These are phyloP conservation scores for Diadophis punctatus DNA, from an alignment of 2,113 vertebrate species.

Conservation along the genomic window DNA sequence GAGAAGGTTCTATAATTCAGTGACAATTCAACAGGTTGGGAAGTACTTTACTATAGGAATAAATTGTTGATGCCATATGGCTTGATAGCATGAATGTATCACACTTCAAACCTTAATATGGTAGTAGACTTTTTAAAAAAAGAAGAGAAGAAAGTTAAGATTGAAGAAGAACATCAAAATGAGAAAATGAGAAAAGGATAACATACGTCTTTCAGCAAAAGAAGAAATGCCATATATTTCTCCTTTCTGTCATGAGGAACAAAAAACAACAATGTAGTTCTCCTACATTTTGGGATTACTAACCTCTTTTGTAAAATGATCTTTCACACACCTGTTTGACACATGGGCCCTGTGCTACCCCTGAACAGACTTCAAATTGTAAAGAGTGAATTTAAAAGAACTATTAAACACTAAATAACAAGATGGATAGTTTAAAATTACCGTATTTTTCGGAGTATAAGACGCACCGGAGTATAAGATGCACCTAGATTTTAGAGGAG, in stretches of 20 bases:
- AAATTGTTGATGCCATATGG: not conserved
- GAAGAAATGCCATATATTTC: slow-evolving; percentile 21
- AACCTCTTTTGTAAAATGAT: slow-evolving; percentile 51
- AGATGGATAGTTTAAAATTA: not conserved
- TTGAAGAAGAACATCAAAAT: not conserved
- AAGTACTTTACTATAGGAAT: not conserved
- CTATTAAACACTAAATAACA: not conserved
- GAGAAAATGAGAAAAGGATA: not conserved
- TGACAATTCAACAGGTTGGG: not conserved
- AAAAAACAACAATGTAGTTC: slow-evolving; percentile 40
- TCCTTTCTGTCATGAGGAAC: slow-evolving; percentile 20
- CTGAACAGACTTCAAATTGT: slow-evolving; percentile 15
- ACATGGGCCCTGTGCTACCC: slow-evolving; percentile 14
- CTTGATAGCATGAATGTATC: not conserved
- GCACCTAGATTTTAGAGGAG: too few relatives aligned
- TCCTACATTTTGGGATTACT: slow-evolving; percentile 53
- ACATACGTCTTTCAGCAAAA: not conserved
- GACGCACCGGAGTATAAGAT: too few relatives aligned
- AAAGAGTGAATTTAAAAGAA: slow-evolving; percentile 27
- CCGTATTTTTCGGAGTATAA: too few relatives aligned
- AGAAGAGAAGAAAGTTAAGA: not conserved
- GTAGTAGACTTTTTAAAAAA: not conserved
- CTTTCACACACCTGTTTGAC: slow-evolving; percentile 46
- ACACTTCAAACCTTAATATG: not conserved
- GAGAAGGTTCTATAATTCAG: not conserved